Percentiles rank a stretch among this genome's conserved stretches.
Conservation (phyloP, 1,140 invertebrate genomes). For the Portunus trituberculatus region DNA sequence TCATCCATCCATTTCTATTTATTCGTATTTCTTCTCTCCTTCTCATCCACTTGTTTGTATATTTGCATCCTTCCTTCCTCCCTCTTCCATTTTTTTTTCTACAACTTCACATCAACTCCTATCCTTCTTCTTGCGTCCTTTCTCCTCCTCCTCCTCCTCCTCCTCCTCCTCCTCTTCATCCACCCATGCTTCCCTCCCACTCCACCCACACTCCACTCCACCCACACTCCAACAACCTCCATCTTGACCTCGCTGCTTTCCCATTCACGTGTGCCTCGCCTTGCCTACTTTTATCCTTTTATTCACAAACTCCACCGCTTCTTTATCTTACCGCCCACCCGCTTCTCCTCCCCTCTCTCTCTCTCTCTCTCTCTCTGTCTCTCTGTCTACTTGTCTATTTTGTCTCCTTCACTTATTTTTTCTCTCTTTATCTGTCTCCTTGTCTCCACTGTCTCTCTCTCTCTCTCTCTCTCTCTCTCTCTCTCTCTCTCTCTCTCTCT, state of each 20-base stretch:
- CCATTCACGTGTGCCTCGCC: no score
- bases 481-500: constrained; percentile 35
- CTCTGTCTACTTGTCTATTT: no score
- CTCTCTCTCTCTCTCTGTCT: no score
- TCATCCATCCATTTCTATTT: neutral
- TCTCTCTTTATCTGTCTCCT: no score
- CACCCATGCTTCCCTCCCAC: no score
- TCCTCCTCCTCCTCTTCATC: neutral
- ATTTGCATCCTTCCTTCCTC: neutral
- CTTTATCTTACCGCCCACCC: neutral
- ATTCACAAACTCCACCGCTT: no score
- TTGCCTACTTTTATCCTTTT: no score
- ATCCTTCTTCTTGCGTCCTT: neutral
- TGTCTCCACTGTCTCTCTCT: neutral
- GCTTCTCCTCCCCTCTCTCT: neutral
- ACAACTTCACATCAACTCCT: neutral
- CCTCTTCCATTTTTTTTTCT: neutral
- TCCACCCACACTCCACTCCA: no score
- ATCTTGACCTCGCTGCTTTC: no score
- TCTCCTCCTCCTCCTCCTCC: neutral
- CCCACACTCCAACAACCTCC: no score
- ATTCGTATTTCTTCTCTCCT: neutral
- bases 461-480: constrained; percentile 41
- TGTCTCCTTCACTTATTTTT: no score
- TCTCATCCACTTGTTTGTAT: neutral